Base-by-base conservation (phyloP, 2,113 vertebrate genomes). In the Dissostichus mawsoni region DNA sequence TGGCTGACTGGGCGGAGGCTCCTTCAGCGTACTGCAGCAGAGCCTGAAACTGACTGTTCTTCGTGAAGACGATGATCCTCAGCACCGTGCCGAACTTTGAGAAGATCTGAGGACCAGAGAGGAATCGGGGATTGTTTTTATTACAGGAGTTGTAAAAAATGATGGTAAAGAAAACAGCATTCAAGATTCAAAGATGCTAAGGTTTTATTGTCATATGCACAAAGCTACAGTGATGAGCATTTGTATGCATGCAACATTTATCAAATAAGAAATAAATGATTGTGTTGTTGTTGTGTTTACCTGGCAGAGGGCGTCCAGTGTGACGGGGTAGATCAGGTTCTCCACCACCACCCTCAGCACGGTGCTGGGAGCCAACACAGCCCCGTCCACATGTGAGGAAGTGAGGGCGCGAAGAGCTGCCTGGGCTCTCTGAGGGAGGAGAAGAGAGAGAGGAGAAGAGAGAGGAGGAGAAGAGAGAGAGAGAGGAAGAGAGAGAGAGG, bases 11-110 rank as follows among this genome's bases (percentile, higher is more conserved):
- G 23, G 98, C 96, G 0, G 96, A 96, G 66, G 96, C 66, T 0
- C 96, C 96, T 41, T 99, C 98, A 0, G 96, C 91, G 29, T 97
- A 99, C 78, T 99, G 98, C 41, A 99, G 79, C 58, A 99, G 94
- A 0, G 97, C 96, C 92, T 99, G 98, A 83, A 99, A 99, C 83
- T 98, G 97, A 73, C 96, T 97, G 91, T 99, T 99, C 93, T 99
- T 99, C 0, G 98, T 99, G 90, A 99, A 99, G 0, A 97, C 97
- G 61, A 99, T 99, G 64, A 99, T 98, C 84, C 98, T 96, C 89
- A 99, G 84, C 14, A 99, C 98, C 0, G 97, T 97, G 77, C 98
- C 98, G 23, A 98, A 98, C 89, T 98, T 98, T 36, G 97, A 97
- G 86, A 99, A 99, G 80, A 99, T 99, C 98, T 99, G 91, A 6